Conservation (phyloP, 2,797 vertebrate genomes). For the Novumbra hubbsi region DNA sequence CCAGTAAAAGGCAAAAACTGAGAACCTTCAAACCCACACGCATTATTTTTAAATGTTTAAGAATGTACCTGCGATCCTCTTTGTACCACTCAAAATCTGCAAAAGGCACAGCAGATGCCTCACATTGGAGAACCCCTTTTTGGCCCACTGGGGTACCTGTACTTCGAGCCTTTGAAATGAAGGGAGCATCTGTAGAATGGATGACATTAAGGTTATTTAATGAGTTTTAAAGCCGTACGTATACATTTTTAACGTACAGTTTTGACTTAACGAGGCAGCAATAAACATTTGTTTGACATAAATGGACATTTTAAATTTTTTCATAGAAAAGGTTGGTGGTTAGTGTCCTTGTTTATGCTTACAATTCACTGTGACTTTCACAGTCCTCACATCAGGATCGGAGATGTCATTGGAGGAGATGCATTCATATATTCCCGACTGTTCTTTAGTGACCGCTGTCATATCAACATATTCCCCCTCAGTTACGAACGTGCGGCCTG, state of each 20-base stretch:
- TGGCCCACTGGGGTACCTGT: conserved; percentile 91
- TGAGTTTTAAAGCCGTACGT: background rate
- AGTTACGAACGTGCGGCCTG: conserved; percentile 83
- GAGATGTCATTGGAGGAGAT: conserved; percentile 91
- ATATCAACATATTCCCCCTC: conserved; percentile 94
- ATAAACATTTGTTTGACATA: background rate
- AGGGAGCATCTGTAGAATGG: conserved; percentile 82
- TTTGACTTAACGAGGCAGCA: background rate
- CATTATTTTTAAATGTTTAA: background rate
- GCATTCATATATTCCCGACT: conserved; percentile 94
- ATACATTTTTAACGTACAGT: background rate
- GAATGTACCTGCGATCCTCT: conserved; percentile 87
- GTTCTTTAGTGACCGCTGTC: conserved; percentile 88
- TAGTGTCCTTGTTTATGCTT: conserved; percentile 57
- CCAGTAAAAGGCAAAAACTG: conserved; percentile 6
- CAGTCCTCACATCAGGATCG: conserved; percentile 82
- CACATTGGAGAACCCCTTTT: conserved; percentile 90
- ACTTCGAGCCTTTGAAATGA: conserved; percentile 87
- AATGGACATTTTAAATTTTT: background rate
- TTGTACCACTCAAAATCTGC: conserved; percentile 98
- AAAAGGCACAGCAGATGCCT: conserved; percentile 89
- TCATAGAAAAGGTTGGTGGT: background rate
- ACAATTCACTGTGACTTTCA: conserved; percentile 95
- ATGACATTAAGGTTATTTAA: conserved; percentile 19
- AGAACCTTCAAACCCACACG: background rate